A percentile compares a stretch with the other conserved stretches of the same genome.
These are phyloP conservation scores for Coregonus suidteri DNA, from an alignment of 2,797 vertebrate species.

Conservation along the genomic window DNA sequence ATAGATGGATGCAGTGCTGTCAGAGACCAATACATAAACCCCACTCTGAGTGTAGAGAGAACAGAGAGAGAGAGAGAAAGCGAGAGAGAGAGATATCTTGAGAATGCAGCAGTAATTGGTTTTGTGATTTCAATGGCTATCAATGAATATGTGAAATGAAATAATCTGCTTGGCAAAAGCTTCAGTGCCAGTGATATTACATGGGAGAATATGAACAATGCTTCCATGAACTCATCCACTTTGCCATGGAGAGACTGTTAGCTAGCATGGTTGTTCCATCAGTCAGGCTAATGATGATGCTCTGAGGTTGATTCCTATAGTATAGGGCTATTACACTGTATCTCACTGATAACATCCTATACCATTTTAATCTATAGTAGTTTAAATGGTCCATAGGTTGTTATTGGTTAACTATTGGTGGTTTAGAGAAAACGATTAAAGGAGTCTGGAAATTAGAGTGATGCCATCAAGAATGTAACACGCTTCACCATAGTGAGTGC, in stretches of 20 bases:
- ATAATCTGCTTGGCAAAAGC: background rate
- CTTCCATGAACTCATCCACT: background rate
- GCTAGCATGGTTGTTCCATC: background rate
- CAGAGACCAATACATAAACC: background rate
- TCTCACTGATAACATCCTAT: too few species aligned
- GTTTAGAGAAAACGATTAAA: too few species aligned
- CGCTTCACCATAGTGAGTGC: background rate
- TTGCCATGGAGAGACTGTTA: background rate
- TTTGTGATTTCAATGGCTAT: constrained; percentile 33
- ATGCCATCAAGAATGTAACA: too few species aligned
- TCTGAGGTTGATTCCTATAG: background rate
- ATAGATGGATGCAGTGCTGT: background rate
- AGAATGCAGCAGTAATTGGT: constrained; percentile 22
- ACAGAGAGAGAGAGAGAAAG: constrained; percentile 61
- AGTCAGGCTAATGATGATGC: background rate
- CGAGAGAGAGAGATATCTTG: constrained; percentile 24
- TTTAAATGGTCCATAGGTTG: too few species aligned
- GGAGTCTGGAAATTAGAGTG: too few species aligned
- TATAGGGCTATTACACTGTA: too few species aligned
- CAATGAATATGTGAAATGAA: constrained; percentile 7
- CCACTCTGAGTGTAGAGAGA: background rate
- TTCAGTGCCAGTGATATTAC: background rate
- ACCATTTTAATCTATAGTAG: too few species aligned
- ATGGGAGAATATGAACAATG: background rate
- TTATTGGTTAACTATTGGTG: too few species aligned